A percentile compares a stretch with the other conserved stretches of the same genome.
phyloP scores from a whole-genome alignment of 2,113 vertebrate genomes.

The Caracal caracal region DNA sequence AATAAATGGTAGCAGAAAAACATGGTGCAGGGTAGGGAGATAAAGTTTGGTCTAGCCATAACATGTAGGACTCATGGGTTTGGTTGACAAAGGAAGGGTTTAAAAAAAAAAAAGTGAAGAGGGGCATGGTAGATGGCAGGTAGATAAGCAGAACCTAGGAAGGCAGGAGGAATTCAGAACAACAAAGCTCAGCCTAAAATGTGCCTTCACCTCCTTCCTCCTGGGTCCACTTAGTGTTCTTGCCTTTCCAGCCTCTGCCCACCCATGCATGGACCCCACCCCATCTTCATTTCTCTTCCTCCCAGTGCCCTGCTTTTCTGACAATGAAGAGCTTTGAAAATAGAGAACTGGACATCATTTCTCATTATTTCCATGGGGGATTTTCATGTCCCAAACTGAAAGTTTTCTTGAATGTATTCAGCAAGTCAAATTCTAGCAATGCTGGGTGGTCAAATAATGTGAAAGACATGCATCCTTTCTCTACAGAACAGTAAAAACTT shows the following conservation, averaged over 20 bases:
- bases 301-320: background rate
- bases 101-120: background rate
- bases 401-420: constrained; percentile 37
- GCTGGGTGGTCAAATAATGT: background rate
- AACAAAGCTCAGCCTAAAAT: constrained; percentile 25
- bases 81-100: background rate
- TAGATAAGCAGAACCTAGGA: background rate
- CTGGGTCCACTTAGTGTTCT: background rate
- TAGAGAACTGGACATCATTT: background rate
- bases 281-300: constrained; percentile 18
- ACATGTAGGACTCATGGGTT: background rate
- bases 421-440: background rate
- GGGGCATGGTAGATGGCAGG: background rate
- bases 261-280: background rate
- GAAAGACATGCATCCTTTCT: constrained; percentile 31
- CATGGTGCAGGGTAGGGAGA: background rate
- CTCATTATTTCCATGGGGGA: constrained; percentile 27
- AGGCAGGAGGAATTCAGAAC: background rate
- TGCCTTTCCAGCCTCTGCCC: constrained; percentile 15
- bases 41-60: constrained; percentile 11
- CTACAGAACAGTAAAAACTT: background rate
- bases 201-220: background rate
- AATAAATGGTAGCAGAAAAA: constrained; percentile 50
- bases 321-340: constrained; percentile 36
- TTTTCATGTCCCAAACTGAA: constrained; percentile 25